These are phyloP conservation scores for Montipora cactus DNA, from an alignment of 64 coral and sea anemone genomes.

Conservation along the genomic window DNA sequence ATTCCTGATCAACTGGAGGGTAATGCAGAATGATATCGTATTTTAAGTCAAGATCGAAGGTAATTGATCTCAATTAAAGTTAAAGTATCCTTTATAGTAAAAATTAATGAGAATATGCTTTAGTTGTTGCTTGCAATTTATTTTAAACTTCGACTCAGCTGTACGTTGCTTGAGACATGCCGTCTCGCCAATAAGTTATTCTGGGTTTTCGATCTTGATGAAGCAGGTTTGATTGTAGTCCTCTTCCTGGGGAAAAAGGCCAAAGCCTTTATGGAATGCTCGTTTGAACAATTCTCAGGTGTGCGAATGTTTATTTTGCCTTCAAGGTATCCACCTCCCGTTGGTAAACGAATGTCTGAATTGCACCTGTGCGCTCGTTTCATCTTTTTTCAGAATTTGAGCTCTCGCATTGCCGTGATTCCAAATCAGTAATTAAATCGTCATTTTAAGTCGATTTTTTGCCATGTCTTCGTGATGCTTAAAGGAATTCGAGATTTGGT, in stretches of 20 bases:
- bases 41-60: constrained; percentile 40
- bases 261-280: neutral
- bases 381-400: too few relatives aligned
- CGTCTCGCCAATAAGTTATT: neutral
- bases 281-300: neutral
- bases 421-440: too few relatives aligned
- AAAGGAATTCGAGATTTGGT: too few relatives aligned
- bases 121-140: neutral
- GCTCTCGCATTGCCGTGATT: too few relatives aligned
- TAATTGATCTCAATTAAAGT: neutral
- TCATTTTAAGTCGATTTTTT: too few relatives aligned
- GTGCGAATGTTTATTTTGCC: neutral
- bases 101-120: neutral
- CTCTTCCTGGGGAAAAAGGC: neutral
- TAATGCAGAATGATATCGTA: constrained; percentile 15
- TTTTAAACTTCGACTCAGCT: too few relatives aligned
- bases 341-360: neutral
- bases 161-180: neutral
- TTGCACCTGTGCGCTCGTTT: too few relatives aligned
- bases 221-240: neutral
- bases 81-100: neutral
- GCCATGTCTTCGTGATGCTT: too few relatives aligned
- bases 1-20: neutral
- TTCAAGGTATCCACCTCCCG: neutral
- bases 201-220: neutral